These are phyloP conservation scores for Rhegmatorhina hoffmannsi DNA, from an alignment of 2,113 vertebrate species.

Conservation along the genomic window DNA sequence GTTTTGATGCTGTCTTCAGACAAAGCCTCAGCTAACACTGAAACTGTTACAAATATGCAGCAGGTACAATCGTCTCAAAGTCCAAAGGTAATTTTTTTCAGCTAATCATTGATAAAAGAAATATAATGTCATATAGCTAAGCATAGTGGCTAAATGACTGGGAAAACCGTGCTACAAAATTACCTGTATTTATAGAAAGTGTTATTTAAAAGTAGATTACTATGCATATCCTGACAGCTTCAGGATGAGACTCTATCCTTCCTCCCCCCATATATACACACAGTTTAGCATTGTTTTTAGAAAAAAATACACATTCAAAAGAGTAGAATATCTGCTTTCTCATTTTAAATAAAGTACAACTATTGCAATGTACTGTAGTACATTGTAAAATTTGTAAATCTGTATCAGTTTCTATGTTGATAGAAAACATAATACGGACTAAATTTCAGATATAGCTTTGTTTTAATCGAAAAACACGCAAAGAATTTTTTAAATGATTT, in stretches of 20 bases:
- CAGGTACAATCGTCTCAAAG: neutral
- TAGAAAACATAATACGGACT: neutral
- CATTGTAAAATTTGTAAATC: neutral
- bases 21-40: neutral
- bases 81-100: neutral
- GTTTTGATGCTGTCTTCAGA: neutral
- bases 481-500: neutral
- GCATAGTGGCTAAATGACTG: neutral
- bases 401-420: neutral
- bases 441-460: neutral
- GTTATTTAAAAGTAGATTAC: neutral
- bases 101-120: neutral
- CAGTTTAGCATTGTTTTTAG: neutral
- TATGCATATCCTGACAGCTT: neutral
- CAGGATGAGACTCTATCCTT: no score
- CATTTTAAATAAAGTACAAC: neutral
- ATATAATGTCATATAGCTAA: neutral
- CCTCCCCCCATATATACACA: rapidly evolving
- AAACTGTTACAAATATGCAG: neutral
- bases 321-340: neutral
- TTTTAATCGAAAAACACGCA: neutral
- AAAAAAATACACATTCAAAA: neutral
- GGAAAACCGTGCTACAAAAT: neutral
- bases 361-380: neutral
- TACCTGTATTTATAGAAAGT: neutral